Evolutionary conservation across 2,797 vertebrate genomes (phyloP).

Genomic region (Liasis olivaceus): DNA sequence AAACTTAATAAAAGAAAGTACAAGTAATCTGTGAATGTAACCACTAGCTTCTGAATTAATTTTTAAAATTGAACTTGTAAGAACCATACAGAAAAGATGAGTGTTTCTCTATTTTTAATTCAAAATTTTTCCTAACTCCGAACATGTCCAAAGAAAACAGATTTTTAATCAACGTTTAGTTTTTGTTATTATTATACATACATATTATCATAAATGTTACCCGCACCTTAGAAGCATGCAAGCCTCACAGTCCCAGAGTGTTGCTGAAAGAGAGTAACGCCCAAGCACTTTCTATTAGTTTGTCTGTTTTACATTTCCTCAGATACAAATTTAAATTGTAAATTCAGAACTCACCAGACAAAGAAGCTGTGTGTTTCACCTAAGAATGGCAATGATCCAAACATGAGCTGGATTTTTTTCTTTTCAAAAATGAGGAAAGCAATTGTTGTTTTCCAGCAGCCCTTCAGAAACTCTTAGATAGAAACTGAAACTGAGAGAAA

Average conservation of each 20-base stretch:
- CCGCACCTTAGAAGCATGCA: not conserved
- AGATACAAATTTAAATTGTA: not conserved
- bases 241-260: conserved; percentile 14
- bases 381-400: not conserved
- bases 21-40: conserved; percentile 55
- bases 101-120: conserved; percentile 42
- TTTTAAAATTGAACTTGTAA: conserved; percentile 9
- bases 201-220: conserved; percentile 10
- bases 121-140: conserved; percentile 11
- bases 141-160: conserved; percentile 18
- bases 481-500: not conserved
- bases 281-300: not conserved
- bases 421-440: not conserved
- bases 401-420: not conserved
- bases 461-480: not conserved
- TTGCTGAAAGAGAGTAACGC: not conserved
- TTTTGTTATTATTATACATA: rapidly evolving
- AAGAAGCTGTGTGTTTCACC: not conserved
- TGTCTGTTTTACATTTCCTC: conserved; percentile 14
- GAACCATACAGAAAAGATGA: conserved; percentile 30
- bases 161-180: conserved; percentile 32
- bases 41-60: conserved; percentile 47
- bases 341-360: not conserved
- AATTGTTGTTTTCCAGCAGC: not conserved
- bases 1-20: conserved; percentile 22